Base-by-base conservation (phyloP, 2,888 invertebrate genomes). In the Sphinx pinastri region DNA sequence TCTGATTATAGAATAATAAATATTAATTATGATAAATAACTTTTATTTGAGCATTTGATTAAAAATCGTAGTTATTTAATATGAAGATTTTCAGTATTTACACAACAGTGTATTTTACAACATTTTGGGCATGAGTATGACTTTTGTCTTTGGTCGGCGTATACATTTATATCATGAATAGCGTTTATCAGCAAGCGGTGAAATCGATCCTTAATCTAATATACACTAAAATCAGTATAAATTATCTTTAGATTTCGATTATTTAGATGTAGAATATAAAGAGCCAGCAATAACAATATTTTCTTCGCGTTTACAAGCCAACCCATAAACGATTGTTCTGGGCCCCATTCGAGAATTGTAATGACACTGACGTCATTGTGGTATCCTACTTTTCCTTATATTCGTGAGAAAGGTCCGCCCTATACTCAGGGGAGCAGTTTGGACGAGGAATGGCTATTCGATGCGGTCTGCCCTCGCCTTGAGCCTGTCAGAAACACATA, bases 381-480 rank as follows among this genome's bases (percentile, higher is more conserved):
- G 74, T 75, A 75, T 75, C 71, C 76, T 71, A 74, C 81, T 77
- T 81, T 76, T 72, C 81, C 79, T 79, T 81, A 79, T 76, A 71
- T 69, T 63, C 68, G 47, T 75, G 55, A 71, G 68, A 73, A 79
- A 74, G 82, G 80, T 80, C 78, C 73, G 77, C 77, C 72, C 76
- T 81, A 81, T 75, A 73, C 89, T 84, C 84, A 71, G 54, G 84
- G 83, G 88, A 83, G 79, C 79, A 77, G 79, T 88, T 86, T 81
- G 77, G 81, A 78, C 79, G 79, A 79, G 78, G 87, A 88, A 89
- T 88, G 86, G 84, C 84, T 87, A 84, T 88, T 86, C 86, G 85
- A 87, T 85, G 83, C 79, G 83, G 78, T 77, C 73, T 76, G 75
- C 76, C 77, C 75, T 73, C 74, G 77, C 78, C 76, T 76, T 77